Conservation (phyloP, 2,797 vertebrate species). For the Aselliscus stoliczkanus region DNA sequence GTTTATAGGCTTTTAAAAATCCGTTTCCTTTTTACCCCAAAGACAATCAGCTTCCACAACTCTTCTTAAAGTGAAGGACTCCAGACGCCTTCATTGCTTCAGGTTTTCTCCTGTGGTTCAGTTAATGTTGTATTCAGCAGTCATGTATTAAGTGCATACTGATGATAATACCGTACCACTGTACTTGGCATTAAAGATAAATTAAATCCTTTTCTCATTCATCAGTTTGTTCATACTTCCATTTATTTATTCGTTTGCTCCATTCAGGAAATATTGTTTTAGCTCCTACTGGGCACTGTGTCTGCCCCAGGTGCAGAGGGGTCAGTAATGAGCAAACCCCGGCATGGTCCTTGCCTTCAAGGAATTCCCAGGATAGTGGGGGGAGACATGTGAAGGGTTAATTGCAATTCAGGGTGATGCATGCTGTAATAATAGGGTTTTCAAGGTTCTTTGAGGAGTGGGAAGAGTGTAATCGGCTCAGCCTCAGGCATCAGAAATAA, state of each 20-base stretch:
- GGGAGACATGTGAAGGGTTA: slow-evolving; percentile 21
- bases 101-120: background rate
- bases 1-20: slow-evolving; percentile 43
- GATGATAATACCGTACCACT: background rate
- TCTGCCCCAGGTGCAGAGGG: background rate
- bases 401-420: slow-evolving; percentile 44
- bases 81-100: background rate
- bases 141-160: background rate
- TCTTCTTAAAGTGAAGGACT: slow-evolving; percentile 44
- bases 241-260: slow-evolving; percentile 63
- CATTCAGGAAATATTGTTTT: slow-evolving; percentile 1
- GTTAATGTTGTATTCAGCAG: background rate
- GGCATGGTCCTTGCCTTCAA: slow-evolving; percentile 35
- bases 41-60: slow-evolving; percentile 46
- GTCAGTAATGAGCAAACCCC: slow-evolving; percentile 29
- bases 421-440: slow-evolving; percentile 13
- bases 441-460: slow-evolving; percentile 36
- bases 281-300: background rate
- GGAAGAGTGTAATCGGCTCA: slow-evolving; percentile 38
- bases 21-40: slow-evolving; percentile 51
- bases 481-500: slow-evolving; percentile 54
- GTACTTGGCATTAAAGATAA: background rate
- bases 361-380: background rate
- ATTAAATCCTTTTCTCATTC: background rate
- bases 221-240: slow-evolving; percentile 45